phyloP scores from a whole-genome alignment of 2,888 invertebrate species.

The Lithophane socia region DNA sequence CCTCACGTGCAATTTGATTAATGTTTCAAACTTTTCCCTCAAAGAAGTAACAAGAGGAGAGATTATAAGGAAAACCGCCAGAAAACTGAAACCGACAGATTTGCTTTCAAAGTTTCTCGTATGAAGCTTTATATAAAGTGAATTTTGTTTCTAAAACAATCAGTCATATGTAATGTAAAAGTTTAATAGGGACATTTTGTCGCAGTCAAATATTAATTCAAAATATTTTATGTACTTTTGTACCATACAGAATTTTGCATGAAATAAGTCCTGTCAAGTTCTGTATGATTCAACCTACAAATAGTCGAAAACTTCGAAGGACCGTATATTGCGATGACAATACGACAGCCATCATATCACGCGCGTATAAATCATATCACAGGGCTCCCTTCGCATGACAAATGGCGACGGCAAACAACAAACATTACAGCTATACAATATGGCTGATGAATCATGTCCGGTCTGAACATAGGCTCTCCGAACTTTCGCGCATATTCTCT shows the following conservation, averaged over 20 bases:
- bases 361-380: constrained; percentile 11
- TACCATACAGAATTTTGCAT: too few relatives aligned
- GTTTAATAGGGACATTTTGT: neutral
- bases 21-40: constrained; percentile 6
- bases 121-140: neutral
- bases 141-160: constrained; percentile 14
- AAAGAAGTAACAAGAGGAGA: neutral
- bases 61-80: neutral
- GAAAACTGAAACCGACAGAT: constrained; percentile 10
- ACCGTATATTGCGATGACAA: neutral
- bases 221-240: too few relatives aligned
- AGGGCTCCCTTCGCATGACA: constrained; percentile 2
- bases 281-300: neutral
- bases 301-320: neutral
- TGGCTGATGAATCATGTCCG: neutral
- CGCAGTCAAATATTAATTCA: neutral
- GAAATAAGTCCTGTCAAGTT: neutral
- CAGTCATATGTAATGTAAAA: constrained; percentile 3
- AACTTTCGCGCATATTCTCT: neutral
- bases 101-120: constrained; percentile 12
- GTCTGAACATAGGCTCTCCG: neutral
- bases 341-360: neutral
- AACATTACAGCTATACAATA: constrained; percentile 31
- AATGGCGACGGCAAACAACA: constrained; percentile 48
- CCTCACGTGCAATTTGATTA: constrained; percentile 8